phyloP scores from a whole-genome alignment of 1,140 invertebrate genomes.

The Mercenaria mercenaria region DNA sequence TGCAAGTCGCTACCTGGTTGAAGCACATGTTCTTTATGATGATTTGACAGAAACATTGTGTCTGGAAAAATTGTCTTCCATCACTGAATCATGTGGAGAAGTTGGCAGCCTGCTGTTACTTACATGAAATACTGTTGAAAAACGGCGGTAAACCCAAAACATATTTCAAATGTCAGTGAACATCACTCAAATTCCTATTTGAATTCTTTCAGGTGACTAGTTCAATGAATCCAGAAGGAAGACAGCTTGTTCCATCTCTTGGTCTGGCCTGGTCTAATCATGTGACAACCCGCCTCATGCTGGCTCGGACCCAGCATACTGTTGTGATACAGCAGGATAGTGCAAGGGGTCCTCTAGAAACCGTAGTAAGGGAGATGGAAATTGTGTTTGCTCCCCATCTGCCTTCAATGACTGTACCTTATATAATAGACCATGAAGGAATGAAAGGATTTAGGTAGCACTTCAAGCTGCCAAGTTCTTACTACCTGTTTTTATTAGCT shows the following conservation, averaged over 20 bases:
- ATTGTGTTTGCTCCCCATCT: conserved; percentile 86
- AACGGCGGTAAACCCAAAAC: too few species aligned
- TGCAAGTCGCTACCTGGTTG: too few species aligned
- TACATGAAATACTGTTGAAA: too few species aligned
- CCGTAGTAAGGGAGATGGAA: conserved; percentile 80
- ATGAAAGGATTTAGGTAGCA: conserved; percentile 68
- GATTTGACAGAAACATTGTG: too few species aligned
- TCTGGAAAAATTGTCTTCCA: too few species aligned
- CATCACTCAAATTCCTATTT: too few species aligned
- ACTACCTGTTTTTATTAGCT: too few species aligned
- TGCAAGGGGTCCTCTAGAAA: conserved; percentile 58
- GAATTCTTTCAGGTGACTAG: conserved; percentile 73
- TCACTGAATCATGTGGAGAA: too few species aligned
- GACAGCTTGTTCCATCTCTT: conserved; percentile 77
- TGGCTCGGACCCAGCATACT: conserved; percentile 83
- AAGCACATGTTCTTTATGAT: too few species aligned
- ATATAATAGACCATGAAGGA: conserved; percentile 83
- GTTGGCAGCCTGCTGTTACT: too few species aligned
- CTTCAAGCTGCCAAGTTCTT: background rate
- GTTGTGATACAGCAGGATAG: conserved; percentile 56
- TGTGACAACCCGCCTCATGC: conserved; percentile 89
- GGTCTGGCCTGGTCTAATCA: conserved; percentile 90
- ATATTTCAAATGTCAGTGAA: too few species aligned
- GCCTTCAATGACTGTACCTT: conserved; percentile 76
- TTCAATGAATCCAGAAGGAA: conserved; percentile 59